Evolutionary conservation across 2,888 invertebrate genomes (phyloP), one percentile per base, ranked within the genome.

Genomic region (Choreutis nemorana): DNA sequence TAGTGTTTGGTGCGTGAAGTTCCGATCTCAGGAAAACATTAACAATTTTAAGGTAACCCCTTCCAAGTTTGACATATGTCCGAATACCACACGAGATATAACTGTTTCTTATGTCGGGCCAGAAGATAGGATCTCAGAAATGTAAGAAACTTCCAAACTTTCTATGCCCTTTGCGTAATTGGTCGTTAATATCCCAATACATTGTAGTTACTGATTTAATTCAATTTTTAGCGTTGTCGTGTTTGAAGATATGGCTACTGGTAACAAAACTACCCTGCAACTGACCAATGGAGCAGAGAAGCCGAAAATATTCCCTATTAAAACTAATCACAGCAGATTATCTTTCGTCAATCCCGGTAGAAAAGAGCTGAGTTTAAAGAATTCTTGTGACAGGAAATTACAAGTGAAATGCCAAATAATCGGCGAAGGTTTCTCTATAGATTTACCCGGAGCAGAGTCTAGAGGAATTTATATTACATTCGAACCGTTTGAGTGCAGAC

Each of bases 331-430:
- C 36, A 52, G 43, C 20, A 45, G 45, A 1, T 44, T 78, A 37
- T 70, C 73, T 0, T 78, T 71, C 67, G 64, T 75, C 3, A 51
- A 65, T 2, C 30, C 56, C 0, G 75, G 66, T 1, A 42, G 68
- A 4, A 77, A 71, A 30, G 73, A 77, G 28, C 45, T 78, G 1
- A 75, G 68, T 29, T 34, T 78, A 30, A 73, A 73, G 39, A 78
- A 75, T 33, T 50, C 45, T 0, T 50, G 53, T 0, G 52, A 71
- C 14, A 67, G 55, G 28, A 72, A 65, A 41, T 40, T 75, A 8
- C 59, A 67, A 11, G 47, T 75, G 3, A 48, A 65, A 12, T 73
- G 72, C 27, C 62, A 65, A 22, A 57, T 77, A 3, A 11, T 56
- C 0, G 78, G 78, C 1, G 72, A 71, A n/a, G 75, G 71, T 0